phyloP scores from a whole-genome alignment of 2,888 invertebrate species.

The Lymantria dispar region DNA sequence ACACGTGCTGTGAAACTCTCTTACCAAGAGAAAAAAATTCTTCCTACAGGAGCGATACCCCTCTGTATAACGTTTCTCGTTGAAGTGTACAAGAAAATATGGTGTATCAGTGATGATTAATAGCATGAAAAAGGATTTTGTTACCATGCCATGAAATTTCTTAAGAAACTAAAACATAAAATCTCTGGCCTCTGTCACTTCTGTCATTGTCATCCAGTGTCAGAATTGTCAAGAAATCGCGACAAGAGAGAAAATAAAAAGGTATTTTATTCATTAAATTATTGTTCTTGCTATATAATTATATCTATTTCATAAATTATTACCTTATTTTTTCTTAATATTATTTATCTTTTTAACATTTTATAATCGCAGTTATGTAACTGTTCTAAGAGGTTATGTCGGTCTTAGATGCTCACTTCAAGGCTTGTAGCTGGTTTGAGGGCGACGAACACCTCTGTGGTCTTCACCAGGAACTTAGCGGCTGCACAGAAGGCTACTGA shows the following conservation, averaged over 20 bases:
- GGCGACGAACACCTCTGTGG: conserved; percentile 71
- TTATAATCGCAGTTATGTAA: conserved; percentile 54
- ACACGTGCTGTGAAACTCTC: no score
- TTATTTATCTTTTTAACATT: conserved; percentile 6
- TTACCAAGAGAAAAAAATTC: no score
- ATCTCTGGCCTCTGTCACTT: not conserved
- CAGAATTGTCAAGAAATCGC: conserved; percentile 43
- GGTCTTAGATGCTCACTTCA: conserved; percentile 82
- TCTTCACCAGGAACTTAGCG: conserved; percentile 87
- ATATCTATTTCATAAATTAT: not conserved
- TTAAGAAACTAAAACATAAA: not conserved
- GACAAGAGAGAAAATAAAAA: conserved; percentile 39
- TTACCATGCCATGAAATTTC: no score
- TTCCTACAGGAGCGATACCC: no score
- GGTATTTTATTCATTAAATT: conserved; percentile 30
- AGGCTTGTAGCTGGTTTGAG: conserved; percentile 73
- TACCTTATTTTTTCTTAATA: not conserved
- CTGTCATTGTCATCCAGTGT: conserved; percentile 10
- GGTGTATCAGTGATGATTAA: no score
- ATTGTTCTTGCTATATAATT: not conserved
- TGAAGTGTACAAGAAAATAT: no score
- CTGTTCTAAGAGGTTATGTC: conserved; percentile 59
- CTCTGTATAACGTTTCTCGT: no score
- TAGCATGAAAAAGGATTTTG: no score
- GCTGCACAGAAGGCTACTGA: conserved; percentile 89